Evolutionary conservation across 2,113 vertebrate species (phyloP).

Genomic region (Microcebus murinus): DNA sequence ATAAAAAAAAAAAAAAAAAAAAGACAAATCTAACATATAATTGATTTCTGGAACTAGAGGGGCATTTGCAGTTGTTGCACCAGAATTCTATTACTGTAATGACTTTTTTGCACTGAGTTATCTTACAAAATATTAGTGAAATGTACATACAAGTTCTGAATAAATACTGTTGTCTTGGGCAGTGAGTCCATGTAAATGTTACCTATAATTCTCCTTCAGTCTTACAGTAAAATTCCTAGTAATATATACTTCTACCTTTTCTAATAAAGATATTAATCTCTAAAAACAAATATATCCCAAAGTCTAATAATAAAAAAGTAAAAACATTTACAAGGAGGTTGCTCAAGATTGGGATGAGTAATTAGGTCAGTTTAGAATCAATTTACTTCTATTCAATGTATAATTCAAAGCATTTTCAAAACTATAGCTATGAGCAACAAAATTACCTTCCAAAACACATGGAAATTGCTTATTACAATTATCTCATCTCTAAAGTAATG

Average conservation of each 20-base stretch:
- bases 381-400: neutral
- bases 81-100: neutral
- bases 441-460: conserved; percentile 19
- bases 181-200: neutral
- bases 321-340: neutral
- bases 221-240: neutral
- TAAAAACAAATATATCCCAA: conserved; percentile 12
- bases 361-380: neutral
- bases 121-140: conserved; percentile 13
- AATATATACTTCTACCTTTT: neutral
- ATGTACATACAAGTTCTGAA: neutral
- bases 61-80: neutral
- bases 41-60: neutral
- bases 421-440: neutral
- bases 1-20: no score
- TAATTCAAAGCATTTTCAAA: conserved; percentile 35
- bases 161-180: neutral
- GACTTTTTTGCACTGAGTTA: neutral
- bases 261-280: neutral
- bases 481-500: neutral
- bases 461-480: neutral
- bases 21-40: neutral
- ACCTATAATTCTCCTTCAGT: conserved; percentile 18
- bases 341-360: neutral
- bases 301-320: neutral